Conservation (phyloP, 2,113 vertebrate species). For the Corythornis madagascariensis region DNA sequence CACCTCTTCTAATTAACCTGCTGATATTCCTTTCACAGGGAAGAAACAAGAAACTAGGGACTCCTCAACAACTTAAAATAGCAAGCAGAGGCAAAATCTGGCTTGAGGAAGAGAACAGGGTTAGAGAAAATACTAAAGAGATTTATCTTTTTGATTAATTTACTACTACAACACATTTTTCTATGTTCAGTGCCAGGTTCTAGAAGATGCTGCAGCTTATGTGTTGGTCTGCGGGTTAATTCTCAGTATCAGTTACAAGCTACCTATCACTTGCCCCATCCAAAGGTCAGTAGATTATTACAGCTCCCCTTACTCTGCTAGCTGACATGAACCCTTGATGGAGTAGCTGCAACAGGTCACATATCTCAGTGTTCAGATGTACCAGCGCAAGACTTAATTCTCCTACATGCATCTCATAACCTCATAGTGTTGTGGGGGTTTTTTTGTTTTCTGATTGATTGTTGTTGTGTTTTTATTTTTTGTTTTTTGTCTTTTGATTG, state of each 20-base stretch:
- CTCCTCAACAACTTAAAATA: background rate
- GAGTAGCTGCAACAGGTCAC: background rate
- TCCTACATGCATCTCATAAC: background rate
- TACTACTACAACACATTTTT: background rate
- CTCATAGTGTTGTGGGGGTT: background rate
- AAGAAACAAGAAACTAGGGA: background rate
- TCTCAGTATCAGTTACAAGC: background rate
- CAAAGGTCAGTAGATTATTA: background rate
- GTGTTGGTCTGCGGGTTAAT: background rate
- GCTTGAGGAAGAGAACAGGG: background rate
- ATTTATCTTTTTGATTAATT: background rate
- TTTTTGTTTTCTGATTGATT: background rate
- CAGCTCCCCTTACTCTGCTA: background rate
- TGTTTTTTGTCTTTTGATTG: no score
- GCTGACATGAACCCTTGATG: background rate
- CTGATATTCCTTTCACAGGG: background rate
- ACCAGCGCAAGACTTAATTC: background rate
- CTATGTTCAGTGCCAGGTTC: background rate
- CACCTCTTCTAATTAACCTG: background rate
- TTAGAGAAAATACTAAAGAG: background rate
- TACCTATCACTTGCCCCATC: background rate
- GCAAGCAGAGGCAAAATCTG: background rate
- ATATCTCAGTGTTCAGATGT: background rate
- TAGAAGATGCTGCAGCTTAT: background rate
- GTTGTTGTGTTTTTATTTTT: no score